Conservation (phyloP, 2,888 invertebrate species). For the Hydrotaea diabolus region DNA sequence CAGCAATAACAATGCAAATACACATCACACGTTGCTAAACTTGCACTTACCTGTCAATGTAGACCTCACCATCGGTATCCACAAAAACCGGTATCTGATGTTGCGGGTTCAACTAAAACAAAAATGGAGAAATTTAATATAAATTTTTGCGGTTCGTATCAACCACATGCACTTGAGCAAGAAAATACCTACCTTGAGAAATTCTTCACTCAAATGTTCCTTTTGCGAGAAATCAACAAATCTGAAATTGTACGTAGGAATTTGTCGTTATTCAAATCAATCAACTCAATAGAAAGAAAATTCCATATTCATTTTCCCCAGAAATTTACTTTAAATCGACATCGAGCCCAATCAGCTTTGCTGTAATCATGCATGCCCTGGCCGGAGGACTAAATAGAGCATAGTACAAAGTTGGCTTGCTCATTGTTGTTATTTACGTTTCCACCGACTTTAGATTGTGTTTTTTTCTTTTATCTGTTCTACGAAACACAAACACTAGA, state of each 20-base stretch:
- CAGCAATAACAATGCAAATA: too few relatives aligned
- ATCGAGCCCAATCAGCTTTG: conserved; percentile 81
- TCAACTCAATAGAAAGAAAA: not conserved
- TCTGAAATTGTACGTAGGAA: conserved; percentile 76
- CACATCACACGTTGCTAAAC: too few relatives aligned
- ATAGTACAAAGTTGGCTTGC: conserved; percentile 79
- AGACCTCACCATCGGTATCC: conserved; percentile 81
- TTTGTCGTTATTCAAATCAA: not conserved
- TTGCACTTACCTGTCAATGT: conserved; percentile 81
- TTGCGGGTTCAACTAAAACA: conserved; percentile 82
- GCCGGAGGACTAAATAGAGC: conserved; percentile 81
- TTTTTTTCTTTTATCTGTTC: not conserved
- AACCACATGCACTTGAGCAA: not conserved
- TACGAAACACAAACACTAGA: not conserved
- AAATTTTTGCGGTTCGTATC: not conserved
- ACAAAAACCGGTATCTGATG: conserved; percentile 83
- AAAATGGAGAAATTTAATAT: conserved; percentile 12
- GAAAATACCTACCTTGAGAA: conserved; percentile 77
- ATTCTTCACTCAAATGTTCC: conserved; percentile 80
- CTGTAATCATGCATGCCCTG: conserved; percentile 81
- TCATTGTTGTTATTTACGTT: conserved; percentile 58
- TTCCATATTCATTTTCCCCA: not conserved
- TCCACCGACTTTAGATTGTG: not conserved
- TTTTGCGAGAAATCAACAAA: conserved; percentile 78
- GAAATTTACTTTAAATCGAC: conserved; percentile 77